Conservation (phyloP, 2,888 invertebrate genomes). For the Monopis laevigella region DNA sequence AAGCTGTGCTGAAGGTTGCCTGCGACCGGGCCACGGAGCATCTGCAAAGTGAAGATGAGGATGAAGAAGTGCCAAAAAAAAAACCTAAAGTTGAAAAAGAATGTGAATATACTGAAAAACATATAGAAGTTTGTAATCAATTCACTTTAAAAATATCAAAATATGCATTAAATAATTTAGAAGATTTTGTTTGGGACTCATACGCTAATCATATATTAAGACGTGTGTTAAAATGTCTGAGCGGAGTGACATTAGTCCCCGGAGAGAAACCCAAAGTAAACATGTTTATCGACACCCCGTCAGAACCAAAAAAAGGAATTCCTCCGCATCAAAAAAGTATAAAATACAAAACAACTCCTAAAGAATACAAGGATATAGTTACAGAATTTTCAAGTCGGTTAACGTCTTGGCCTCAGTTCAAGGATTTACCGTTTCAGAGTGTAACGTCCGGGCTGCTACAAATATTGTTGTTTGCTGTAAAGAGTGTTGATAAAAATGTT, state of each 20-base stretch:
- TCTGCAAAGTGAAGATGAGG: slow-evolving; percentile 27
- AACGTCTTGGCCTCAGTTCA: slow-evolving; percentile 80
- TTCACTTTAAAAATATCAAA: slow-evolving; percentile 77
- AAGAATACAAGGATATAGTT: slow-evolving; percentile 69
- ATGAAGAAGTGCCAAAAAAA: slow-evolving; percentile 28
- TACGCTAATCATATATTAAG: slow-evolving; percentile 82
- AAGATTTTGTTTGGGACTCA: slow-evolving; percentile 82
- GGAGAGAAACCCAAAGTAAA: slow-evolving; percentile 51
- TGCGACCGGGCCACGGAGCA: slow-evolving; percentile 59
- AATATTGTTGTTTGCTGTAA: slow-evolving; percentile 69
- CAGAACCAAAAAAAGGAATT: slow-evolving; percentile 34
- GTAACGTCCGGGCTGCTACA: slow-evolving; percentile 78
- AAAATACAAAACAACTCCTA: slow-evolving; percentile 59
- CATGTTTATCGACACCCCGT: slow-evolving; percentile 35
- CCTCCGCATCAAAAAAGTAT: slow-evolving; percentile 46
- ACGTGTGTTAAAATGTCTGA: slow-evolving; percentile 74
- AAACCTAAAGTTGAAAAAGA: slow-evolving; percentile 30
- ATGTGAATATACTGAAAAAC: slow-evolving; percentile 43
- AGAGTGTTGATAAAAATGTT: slow-evolving; percentile 65
- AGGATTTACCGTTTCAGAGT: slow-evolving; percentile 74
- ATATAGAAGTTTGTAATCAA: slow-evolving; percentile 65
- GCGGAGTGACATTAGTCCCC: slow-evolving; percentile 69
- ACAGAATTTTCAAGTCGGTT: slow-evolving; percentile 72
- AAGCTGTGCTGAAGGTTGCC: slow-evolving; percentile 68
- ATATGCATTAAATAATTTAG: slow-evolving; percentile 84